Evolutionary conservation across 2,797 vertebrate genomes (phyloP).

Genomic region (Lophotriccus pileatus): DNA sequence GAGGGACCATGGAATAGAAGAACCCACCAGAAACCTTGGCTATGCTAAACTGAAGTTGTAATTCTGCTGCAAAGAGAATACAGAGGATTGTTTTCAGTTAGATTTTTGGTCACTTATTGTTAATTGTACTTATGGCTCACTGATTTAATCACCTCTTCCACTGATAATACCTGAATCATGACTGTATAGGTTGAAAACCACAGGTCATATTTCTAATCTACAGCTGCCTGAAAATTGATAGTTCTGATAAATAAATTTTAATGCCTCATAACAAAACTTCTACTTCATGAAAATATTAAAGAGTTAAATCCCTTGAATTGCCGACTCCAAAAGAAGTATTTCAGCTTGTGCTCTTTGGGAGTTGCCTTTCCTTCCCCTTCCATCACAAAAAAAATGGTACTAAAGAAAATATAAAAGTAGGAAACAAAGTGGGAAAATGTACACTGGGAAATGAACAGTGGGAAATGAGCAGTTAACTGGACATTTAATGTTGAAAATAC

Average conservation of each 20-base stretch:
- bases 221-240: background rate
- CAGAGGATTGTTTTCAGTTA: background rate
- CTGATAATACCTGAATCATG: background rate
- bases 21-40: background rate
- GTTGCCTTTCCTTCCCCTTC: background rate
- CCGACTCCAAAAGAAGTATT: background rate
- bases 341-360: background rate
- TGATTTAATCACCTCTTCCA: background rate
- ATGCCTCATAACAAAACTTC: background rate
- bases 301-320: background rate
- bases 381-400: background rate
- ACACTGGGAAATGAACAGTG: too few relatives aligned
- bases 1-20: conserved; percentile 10
- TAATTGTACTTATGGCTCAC: background rate
- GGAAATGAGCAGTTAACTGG: background rate
- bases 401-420: background rate
- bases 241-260: background rate
- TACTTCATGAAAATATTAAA: background rate
- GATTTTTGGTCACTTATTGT: background rate
- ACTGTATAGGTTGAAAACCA: background rate
- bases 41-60: background rate
- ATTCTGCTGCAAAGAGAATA: background rate
- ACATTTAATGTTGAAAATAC: background rate
- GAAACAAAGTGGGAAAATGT: background rate
- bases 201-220: background rate